These are phyloP conservation scores for Sciurus carolinensis DNA, from an alignment of 2,797 vertebrate genomes.

Conservation along the genomic window DNA sequence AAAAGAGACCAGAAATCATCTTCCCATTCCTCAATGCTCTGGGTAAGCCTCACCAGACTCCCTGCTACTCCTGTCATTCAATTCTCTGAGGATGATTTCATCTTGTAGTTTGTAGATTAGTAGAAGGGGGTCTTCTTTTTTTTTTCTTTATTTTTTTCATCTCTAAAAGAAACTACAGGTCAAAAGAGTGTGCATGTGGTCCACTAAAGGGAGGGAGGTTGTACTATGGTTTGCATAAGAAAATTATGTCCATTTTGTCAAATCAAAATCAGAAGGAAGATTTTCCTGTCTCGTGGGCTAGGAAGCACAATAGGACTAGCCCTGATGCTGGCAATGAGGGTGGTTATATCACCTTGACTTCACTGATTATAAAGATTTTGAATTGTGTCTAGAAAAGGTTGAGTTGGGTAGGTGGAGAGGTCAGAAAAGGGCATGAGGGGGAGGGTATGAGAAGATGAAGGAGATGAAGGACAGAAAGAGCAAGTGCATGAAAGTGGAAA, in stretches of 20 bases:
- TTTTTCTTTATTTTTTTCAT: not conserved
- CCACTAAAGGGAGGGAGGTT: not conserved
- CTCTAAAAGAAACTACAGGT: not conserved
- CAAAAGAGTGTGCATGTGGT: constrained; percentile 18
- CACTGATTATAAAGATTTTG: constrained; percentile 19
- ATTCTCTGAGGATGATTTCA: constrained; percentile 27
- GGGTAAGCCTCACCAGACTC: not conserved
- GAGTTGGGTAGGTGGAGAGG: not conserved
- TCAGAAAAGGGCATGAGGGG: not conserved
- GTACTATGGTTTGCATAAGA: not conserved
- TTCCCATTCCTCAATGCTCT: constrained; percentile 27
- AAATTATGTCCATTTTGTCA: constrained; percentile 25
- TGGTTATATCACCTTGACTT: not conserved
- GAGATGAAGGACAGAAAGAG: not conserved
- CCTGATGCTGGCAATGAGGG: not conserved
- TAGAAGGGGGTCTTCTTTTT: not conserved
- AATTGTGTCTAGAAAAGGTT: not conserved
- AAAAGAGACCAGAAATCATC: not conserved
- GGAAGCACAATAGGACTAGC: not conserved
- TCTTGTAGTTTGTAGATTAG: not conserved
- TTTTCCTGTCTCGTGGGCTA: not conserved
- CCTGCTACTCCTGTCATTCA: not conserved
- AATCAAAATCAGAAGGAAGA: not conserved
- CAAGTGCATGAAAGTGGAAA: not conserved
- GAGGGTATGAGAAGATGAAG: not conserved